Evolutionary conservation across 2,888 invertebrate genomes (phyloP).

Genomic region (Parthenolecanium corni): DNA sequence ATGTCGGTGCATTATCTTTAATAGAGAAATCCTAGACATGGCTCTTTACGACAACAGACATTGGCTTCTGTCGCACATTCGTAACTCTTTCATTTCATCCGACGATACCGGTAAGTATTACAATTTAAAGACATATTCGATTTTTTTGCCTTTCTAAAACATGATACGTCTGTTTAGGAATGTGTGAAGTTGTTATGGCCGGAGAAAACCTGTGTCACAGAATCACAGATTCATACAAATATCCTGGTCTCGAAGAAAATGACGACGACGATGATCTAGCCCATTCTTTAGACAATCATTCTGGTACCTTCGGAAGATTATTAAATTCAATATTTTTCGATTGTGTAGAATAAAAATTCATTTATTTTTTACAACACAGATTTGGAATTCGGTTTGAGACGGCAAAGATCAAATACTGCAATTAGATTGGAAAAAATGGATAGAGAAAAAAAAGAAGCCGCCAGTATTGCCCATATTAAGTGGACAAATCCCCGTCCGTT

Average conservation of each 20-base stretch:
- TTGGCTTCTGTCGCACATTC: slow-evolving; percentile 83
- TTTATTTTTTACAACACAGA: too few species aligned
- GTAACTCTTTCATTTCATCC: slow-evolving; percentile 87
- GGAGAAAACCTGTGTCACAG: slow-evolving; percentile 65
- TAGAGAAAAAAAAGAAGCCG: slow-evolving; percentile 65
- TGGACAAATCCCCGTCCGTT: slow-evolving; percentile 47
- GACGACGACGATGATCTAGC: slow-evolving; percentile 65
- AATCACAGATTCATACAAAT: slow-evolving; percentile 50
- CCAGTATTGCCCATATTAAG: slow-evolving; percentile 63
- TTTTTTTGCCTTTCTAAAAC: neutral
- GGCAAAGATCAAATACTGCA: slow-evolving; percentile 76
- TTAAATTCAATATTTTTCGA: neutral
- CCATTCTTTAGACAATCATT: slow-evolving; percentile 67
- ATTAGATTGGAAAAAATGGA: slow-evolving; percentile 81
- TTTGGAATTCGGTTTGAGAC: slow-evolving; percentile 43
- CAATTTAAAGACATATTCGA: neutral
- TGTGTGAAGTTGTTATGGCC: slow-evolving; percentile 84
- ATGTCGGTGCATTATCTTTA: too few species aligned
- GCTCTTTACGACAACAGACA: slow-evolving; percentile 88
- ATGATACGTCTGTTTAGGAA: slow-evolving; percentile 42
- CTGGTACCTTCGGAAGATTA: slow-evolving; percentile 40
- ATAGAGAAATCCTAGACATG: too few species aligned
- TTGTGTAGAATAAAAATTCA: too few species aligned
- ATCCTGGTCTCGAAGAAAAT: slow-evolving; percentile 66
- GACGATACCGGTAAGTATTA: slow-evolving; percentile 66